Percentiles rank a stretch among this genome's conserved stretches.
phyloP scores from a whole-genome alignment of 2,888 invertebrate genomes.

The Zelleria hepariella region DNA sequence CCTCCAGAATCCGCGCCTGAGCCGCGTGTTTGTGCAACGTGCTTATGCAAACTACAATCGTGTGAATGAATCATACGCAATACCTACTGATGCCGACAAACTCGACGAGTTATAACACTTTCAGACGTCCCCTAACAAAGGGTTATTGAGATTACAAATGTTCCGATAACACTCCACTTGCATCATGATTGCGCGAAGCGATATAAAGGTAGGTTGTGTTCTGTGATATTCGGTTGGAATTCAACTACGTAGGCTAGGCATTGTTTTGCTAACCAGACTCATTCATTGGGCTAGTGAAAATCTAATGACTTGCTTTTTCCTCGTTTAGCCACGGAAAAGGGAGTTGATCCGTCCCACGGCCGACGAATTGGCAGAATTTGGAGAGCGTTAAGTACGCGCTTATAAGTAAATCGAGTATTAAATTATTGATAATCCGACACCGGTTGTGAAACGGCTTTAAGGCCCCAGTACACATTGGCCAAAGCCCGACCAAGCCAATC shows the following conservation, averaged over 20 bases:
- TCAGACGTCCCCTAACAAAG: neutral
- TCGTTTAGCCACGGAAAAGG: neutral
- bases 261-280: no score
- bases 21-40: conserved; percentile 56
- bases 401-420: conserved; percentile 18
- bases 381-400: neutral
- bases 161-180: neutral
- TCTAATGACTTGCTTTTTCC: neutral
- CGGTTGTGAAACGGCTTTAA: conserved; percentile 34
- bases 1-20: no score
- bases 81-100: conserved; percentile 30
- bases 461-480: no score
- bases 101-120: neutral
- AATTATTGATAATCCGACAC: conserved; percentile 23
- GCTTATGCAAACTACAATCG: conserved; percentile 61
- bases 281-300: no score
- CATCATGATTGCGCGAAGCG: neutral
- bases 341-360: neutral
- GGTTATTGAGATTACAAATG: neutral
- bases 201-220: neutral
- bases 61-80: conserved; percentile 49
- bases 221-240: no score
- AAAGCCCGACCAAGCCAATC: no score
- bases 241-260: no score
- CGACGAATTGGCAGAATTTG: neutral